These are phyloP conservation scores for Emydoidea blandingii DNA, from an alignment of 2,797 vertebrate genomes.

Conservation along the genomic window DNA sequence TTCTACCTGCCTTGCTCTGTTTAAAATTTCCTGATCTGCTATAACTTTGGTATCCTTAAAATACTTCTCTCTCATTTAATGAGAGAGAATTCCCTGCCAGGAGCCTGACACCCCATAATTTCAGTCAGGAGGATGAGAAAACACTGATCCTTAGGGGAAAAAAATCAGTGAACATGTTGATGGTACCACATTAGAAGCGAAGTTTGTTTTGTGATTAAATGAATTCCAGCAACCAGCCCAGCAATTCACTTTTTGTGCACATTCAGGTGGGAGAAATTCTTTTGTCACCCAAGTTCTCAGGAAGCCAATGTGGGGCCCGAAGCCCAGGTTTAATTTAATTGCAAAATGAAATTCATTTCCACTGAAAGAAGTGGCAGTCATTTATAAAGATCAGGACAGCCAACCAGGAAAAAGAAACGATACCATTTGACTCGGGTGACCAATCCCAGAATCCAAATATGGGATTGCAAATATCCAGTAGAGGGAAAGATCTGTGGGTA, in stretches of 20 bases:
- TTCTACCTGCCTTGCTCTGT: fast-evolving
- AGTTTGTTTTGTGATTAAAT: slow-evolving; percentile 44
- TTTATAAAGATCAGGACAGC: neutral
- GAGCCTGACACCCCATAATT: slow-evolving; percentile 3
- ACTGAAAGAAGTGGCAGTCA: neutral
- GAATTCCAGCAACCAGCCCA: neutral
- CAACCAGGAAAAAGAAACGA: neutral
- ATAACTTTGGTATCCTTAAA: neutral
- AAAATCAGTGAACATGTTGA: neutral
- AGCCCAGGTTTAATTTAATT: slow-evolving; percentile 41
- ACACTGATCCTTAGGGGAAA: slow-evolving; percentile 12
- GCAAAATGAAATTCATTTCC: neutral
- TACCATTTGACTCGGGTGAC: fast-evolving
- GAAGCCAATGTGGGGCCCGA: slow-evolving; percentile 16
- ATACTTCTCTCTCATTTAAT: fast-evolving
- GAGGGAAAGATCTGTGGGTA: neutral
- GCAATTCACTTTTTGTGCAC: neutral
- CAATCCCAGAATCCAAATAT: neutral
- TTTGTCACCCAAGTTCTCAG: neutral
- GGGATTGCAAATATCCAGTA: fast-evolving
- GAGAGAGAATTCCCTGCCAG: fast-evolving
- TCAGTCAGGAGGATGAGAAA: neutral
- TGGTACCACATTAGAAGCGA: neutral
- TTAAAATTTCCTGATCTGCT: neutral
- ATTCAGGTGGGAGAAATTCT: neutral